Evolutionary conservation across 2,888 invertebrate species (phyloP).

Genomic region (Leptothorax acervorum): DNA sequence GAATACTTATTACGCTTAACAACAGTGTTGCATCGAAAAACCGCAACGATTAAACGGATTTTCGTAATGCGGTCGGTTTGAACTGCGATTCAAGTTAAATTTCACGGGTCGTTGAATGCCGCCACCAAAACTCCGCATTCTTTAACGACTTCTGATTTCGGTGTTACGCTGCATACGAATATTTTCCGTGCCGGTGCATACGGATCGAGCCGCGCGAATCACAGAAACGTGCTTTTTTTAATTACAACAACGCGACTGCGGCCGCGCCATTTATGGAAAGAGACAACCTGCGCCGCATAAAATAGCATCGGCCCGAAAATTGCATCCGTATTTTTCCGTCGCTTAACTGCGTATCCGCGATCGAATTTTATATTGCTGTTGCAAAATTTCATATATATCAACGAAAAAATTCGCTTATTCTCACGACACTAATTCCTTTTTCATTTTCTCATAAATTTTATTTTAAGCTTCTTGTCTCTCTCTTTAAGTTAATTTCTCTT

Average conservation of each 20-base stretch:
- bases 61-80: not conserved
- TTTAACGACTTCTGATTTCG: conserved; percentile 47
- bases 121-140: conserved; percentile 20
- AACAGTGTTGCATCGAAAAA: not conserved
- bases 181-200: conserved; percentile 37
- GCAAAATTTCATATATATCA: not conserved
- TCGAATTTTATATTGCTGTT: not conserved
- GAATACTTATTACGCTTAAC: not conserved
- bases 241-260: conserved; percentile 31
- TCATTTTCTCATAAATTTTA: not conserved
- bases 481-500: not conserved
- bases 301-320: conserved; percentile 21
- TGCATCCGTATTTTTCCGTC: conserved; percentile 15
- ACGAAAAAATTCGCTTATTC: not conserved
- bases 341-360: not conserved
- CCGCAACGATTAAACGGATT: conserved; percentile 5
- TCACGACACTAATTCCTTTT: not conserved
- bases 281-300: conserved; percentile 23
- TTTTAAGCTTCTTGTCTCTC: not conserved
- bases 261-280: conserved; percentile 34
- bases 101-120: conserved; percentile 32
- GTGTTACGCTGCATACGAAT: conserved; percentile 28
- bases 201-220: conserved; percentile 22
- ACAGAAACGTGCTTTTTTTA: conserved; percentile 11
- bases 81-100: conserved; percentile 18